Conservation (phyloP, 2,113 vertebrate genomes). For the Cnemophilus loriae region DNA sequence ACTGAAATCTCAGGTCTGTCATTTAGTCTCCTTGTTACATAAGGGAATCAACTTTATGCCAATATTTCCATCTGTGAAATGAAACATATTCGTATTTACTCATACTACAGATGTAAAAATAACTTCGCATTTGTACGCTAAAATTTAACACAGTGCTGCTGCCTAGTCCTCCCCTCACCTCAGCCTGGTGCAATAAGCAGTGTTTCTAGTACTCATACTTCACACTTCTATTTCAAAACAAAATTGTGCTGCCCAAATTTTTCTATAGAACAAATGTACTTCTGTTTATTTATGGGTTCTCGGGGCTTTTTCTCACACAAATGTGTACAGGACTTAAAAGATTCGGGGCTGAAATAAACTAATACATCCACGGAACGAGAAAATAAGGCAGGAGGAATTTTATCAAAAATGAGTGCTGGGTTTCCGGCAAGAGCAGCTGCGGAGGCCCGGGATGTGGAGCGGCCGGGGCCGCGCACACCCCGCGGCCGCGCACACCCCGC, state of each 20-base stretch:
- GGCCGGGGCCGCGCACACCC: no score
- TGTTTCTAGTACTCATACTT: fast-evolving
- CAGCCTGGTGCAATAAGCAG: background rate
- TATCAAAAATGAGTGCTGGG: background rate
- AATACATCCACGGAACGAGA: fast-evolving
- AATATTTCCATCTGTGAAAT: background rate
- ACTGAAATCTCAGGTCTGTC: background rate
- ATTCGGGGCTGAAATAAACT: background rate
- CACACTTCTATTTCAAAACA: background rate
- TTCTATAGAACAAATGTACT: background rate
- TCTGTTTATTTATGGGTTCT: background rate
- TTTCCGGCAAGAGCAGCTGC: background rate
- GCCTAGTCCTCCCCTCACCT: background rate
- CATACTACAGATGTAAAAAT: background rate
- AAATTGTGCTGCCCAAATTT: background rate
- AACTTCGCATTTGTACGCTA: background rate
- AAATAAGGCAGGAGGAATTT: background rate
- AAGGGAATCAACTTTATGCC: background rate
- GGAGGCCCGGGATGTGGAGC: fast-evolving
- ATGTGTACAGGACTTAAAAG: background rate
- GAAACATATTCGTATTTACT: background rate
- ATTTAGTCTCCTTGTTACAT: background rate
- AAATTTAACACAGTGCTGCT: background rate
- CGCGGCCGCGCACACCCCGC: no score
- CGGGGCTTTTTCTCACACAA: background rate